These are phyloP conservation scores for Acridotheres tristis DNA, from an alignment of 2,797 vertebrate genomes.

Conservation along the genomic window DNA sequence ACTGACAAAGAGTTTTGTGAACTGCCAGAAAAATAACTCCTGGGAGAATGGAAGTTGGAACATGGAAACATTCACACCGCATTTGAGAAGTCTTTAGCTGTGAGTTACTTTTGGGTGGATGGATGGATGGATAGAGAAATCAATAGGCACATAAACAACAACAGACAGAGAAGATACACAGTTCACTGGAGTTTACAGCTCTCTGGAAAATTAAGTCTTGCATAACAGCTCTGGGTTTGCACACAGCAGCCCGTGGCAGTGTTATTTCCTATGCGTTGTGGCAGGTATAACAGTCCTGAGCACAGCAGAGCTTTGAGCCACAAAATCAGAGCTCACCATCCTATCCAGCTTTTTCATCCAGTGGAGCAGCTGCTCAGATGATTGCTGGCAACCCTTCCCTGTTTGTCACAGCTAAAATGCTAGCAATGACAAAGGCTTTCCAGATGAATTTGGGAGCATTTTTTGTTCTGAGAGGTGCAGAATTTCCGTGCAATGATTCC, in stretches of 20 bases:
- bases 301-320: neutral
- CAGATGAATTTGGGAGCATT: neutral
- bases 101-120: neutral
- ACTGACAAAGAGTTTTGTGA: conserved; percentile 1
- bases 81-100: conserved; percentile 20
- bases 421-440: neutral
- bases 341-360: neutral
- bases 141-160: conserved; percentile 35
- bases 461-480: neutral
- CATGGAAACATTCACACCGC: neutral
- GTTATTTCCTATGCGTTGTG: neutral
- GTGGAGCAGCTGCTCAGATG: neutral
- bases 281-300: neutral
- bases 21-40: conserved; percentile 11
- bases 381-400: neutral
- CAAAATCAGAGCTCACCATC: neutral
- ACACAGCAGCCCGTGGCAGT: neutral
- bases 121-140: neutral
- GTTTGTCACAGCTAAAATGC: neutral
- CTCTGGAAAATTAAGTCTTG: conserved; percentile 25
- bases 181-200: conserved; percentile 35
- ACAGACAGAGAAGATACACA: conserved; percentile 18
- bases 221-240: neutral
- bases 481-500: neutral
- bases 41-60: neutral